A percentile compares a stretch with the other conserved stretches of the same genome.
Evolutionary conservation across 2,888 invertebrate genomes (phyloP).

Genomic region (Dynastes maya): DNA sequence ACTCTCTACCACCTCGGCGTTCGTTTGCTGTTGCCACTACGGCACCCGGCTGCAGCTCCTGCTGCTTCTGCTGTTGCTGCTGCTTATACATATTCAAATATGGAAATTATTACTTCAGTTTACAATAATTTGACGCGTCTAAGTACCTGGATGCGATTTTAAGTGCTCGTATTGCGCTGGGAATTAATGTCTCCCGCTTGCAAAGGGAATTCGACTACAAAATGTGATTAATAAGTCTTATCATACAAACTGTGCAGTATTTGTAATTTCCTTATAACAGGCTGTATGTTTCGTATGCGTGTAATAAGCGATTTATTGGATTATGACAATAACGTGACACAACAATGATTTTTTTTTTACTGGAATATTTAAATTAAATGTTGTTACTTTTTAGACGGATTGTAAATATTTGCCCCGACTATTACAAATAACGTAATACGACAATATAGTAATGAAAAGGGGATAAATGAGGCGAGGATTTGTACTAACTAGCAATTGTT

Average conservation of each 20-base stretch:
- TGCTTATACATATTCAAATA: conserved; percentile 61
- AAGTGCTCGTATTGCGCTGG: conserved; percentile 48
- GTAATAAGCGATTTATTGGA: too few species aligned
- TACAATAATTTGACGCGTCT: conserved; percentile 60
- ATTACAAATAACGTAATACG: too few species aligned
- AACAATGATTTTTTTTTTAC: too few species aligned
- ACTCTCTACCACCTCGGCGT: conserved; percentile 40
- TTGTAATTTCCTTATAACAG: background rate
- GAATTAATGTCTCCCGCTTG: conserved; percentile 35
- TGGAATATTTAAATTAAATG: too few species aligned
- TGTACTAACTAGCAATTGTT: too few species aligned
- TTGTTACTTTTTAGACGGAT: too few species aligned
- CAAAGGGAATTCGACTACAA: conserved; percentile 35
- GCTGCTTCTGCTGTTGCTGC: background rate
- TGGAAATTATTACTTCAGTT: conserved; percentile 59
- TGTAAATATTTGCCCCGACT: too few species aligned
- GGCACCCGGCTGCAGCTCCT: background rate
- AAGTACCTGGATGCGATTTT: conserved; percentile 58
- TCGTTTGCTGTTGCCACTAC: conserved; percentile 29
- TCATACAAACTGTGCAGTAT: conserved; percentile 20
- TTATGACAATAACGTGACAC: too few species aligned
- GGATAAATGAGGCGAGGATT: too few species aligned
- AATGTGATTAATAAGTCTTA: conserved; percentile 36
- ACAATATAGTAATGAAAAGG: too few species aligned
- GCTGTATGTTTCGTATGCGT: too few species aligned